Percentiles rank a stretch among this genome's conserved stretches.
These are phyloP conservation scores for Corapipo altera DNA, from an alignment of 2,113 vertebrate genomes.

Conservation along the genomic window DNA sequence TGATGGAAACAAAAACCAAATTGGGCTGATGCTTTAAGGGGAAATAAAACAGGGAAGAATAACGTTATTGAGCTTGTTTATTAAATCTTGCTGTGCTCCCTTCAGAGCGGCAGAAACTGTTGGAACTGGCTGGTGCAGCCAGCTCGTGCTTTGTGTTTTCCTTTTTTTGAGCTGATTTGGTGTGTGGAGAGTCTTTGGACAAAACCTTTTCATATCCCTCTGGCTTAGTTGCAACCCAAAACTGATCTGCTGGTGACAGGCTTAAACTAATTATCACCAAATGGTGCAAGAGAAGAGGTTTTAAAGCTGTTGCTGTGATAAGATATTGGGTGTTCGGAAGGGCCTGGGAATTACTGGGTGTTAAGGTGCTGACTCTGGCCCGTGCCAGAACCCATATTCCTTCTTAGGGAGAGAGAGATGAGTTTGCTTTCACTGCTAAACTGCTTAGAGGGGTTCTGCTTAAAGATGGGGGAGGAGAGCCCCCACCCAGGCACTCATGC, in stretches of 20 bases:
- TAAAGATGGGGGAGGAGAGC: background rate
- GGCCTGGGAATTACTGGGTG: background rate
- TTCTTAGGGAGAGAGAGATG: background rate
- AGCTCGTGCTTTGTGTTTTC: background rate
- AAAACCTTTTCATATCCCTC: background rate
- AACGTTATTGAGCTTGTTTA: background rate
- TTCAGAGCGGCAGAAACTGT: background rate
- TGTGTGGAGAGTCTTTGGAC: background rate
- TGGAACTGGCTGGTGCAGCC: background rate
- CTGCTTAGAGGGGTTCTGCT: background rate
- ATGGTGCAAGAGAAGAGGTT: background rate
- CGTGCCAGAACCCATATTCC: rapidly evolving
- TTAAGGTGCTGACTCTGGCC: background rate
- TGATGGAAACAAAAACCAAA: background rate
- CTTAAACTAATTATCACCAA: background rate
- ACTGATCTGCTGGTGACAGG: background rate
- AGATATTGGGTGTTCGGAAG: background rate
- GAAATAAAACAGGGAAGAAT: background rate
- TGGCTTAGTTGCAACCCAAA: background rate
- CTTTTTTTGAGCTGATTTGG: background rate
- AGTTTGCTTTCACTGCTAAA: background rate
- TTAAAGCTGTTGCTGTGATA: background rate
- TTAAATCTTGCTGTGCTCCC: background rate
- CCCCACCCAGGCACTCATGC: background rate
- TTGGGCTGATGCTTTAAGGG: background rate